Evolutionary conservation across 2,113 vertebrate species (phyloP).

Genomic region (Malaclemys terrapin): DNA sequence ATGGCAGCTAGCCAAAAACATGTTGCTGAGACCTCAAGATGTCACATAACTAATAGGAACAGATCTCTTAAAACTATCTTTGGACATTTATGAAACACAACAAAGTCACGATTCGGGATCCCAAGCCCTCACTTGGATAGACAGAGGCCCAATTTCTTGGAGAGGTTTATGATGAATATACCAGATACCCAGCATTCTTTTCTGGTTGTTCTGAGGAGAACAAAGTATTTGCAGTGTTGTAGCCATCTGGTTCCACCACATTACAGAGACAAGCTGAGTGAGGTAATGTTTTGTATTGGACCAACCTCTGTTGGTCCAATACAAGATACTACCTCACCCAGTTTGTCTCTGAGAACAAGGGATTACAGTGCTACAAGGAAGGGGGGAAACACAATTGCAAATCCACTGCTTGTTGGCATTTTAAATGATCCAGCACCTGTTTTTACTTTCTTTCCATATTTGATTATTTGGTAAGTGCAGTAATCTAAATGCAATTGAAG

Average conservation of each 20-base stretch:
- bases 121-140: neutral
- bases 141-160: neutral
- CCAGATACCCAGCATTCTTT: neutral
- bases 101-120: neutral
- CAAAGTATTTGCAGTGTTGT: neutral
- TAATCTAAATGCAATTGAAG: neutral
- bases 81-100: neutral
- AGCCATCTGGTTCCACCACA: neutral
- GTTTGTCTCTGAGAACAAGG: neutral
- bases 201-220: neutral
- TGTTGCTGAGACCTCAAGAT: neutral
- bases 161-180: neutral
- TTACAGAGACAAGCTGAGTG: neutral
- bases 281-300: too few relatives aligned
- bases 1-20: neutral
- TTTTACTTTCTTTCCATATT: neutral
- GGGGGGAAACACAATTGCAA: neutral
- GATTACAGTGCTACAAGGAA: neutral
- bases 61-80: neutral
- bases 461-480: too few relatives aligned
- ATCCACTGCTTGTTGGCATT: neutral
- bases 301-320: too few relatives aligned
- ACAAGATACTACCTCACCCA: neutral
- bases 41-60: neutral
- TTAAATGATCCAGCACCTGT: rapidly evolving